Evolutionary conservation across 2,888 invertebrate genomes (phyloP).

Genomic region (Lasiommata megera): DNA sequence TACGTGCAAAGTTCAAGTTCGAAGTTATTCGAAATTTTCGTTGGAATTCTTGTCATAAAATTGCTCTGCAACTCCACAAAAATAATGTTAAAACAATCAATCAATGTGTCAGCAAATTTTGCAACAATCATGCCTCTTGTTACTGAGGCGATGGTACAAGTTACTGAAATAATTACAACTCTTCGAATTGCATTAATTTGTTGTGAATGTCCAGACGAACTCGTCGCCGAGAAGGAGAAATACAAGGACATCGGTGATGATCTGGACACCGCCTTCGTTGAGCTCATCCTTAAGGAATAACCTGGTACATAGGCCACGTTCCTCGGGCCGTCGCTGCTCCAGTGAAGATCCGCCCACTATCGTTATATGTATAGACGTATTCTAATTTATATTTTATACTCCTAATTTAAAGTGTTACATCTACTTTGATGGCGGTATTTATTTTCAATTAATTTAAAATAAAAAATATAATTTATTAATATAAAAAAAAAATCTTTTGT

Average conservation of each 20-base stretch:
- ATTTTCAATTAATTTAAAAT: constrained; percentile 69
- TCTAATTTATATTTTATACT: constrained; percentile 74
- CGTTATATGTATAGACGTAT: constrained; percentile 64
- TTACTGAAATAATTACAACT: not conserved
- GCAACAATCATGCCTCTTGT: too few relatives aligned
- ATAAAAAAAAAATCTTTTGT: constrained; percentile 39
- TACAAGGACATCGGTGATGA: constrained; percentile 99
- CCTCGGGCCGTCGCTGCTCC: constrained; percentile 3
- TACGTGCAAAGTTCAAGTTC: too few relatives aligned
- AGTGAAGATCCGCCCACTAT: constrained; percentile 55
- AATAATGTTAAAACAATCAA: too few relatives aligned
- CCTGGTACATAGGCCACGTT: constrained; percentile 16
- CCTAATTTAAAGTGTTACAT: constrained; percentile 72
- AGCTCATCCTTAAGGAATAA: constrained; percentile 90
- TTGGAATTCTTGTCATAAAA: too few relatives aligned
- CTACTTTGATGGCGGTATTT: constrained; percentile 76
- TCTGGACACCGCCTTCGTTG: constrained; percentile 99
- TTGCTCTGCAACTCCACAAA: too few relatives aligned
- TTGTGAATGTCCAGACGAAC: constrained; percentile 85
- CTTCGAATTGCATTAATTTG: not conserved
- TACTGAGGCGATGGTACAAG: not conserved
- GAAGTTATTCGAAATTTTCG: too few relatives aligned
- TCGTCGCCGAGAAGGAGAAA: constrained; percentile 98
- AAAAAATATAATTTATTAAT: constrained; percentile 68
- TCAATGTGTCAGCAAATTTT: too few relatives aligned